Evolutionary conservation across 2,797 vertebrate species (phyloP).

Genomic region (Taeniopygia guttata): DNA sequence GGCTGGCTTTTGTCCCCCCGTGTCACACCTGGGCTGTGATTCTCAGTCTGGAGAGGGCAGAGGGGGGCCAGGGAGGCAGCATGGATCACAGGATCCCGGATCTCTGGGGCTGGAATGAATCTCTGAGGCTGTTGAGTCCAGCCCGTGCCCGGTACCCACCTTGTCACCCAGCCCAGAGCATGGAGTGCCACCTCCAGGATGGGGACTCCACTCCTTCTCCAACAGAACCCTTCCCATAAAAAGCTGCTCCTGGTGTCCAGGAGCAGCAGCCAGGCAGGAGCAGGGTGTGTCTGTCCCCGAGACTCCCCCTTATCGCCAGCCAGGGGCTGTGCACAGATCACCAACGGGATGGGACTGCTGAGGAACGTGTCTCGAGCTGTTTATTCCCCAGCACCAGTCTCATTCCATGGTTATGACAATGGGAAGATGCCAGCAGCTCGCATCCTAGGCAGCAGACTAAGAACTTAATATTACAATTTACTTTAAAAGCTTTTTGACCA

Average conservation of each 20-base stretch:
- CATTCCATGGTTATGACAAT: too few species aligned
- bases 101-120: background rate
- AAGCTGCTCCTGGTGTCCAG: accelerated
- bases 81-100: background rate
- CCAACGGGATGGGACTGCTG: too few species aligned
- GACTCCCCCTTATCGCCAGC: too few species aligned
- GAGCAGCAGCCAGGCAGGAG: background rate
- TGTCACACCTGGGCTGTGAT: background rate
- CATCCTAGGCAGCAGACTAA: too few species aligned
- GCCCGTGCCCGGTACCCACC: accelerated
- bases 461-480: too few species aligned
- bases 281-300: background rate
- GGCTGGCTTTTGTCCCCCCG: background rate
- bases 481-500: too few species aligned
- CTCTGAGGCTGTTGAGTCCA: background rate
- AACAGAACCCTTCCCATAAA: background rate
- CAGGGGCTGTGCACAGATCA: too few species aligned
- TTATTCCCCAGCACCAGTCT: too few species aligned
- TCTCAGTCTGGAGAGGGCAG: background rate
- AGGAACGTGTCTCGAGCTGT: too few species aligned
- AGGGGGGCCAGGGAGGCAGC: background rate
- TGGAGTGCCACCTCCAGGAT: background rate
- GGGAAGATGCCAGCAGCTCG: too few species aligned
- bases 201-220: background rate
- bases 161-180: background rate